phyloP scores from a whole-genome alignment of 2,888 invertebrate species.

The Trisateles emortualis region DNA sequence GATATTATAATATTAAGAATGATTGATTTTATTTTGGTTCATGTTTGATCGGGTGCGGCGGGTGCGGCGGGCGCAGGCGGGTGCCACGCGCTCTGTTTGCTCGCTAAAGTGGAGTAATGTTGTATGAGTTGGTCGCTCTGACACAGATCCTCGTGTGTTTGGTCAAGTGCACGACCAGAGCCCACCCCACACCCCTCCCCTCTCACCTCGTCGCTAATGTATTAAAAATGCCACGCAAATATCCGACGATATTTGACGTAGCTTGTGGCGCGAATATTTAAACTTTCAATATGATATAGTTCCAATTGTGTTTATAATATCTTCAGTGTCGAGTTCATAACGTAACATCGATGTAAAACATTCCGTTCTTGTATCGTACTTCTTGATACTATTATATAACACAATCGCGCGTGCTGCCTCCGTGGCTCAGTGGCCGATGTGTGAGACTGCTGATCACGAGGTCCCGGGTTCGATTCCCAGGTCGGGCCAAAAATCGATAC shows the following conservation, averaged over 20 bases:
- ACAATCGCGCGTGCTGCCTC: not conserved
- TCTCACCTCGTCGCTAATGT: constrained; percentile 36
- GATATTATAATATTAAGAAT: not conserved
- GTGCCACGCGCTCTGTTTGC: constrained; percentile 44
- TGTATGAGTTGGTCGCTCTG: constrained; percentile 44
- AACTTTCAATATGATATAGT: constrained; percentile 15
- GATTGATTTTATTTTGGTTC: not conserved
- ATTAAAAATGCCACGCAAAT: constrained; percentile 51
- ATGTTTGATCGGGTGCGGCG: not conserved
- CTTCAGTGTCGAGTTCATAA: not conserved
- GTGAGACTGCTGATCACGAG: no score
- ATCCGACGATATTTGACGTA: constrained; percentile 26
- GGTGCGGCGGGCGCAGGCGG: not conserved
- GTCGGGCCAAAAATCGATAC: no score
- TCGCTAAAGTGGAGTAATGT: constrained; percentile 52
- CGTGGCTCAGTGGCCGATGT: no score
- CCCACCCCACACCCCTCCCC: constrained; percentile 4
- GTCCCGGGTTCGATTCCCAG: no score
- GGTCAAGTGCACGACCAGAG: constrained; percentile 58
- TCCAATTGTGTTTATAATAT: not conserved
- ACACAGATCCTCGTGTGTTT: constrained; percentile 56
- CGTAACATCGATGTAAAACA: not conserved
- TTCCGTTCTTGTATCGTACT: not conserved
- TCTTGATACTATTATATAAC: not conserved
- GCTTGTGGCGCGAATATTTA: constrained; percentile 17